These are phyloP conservation scores for Alaudala cheleensis DNA, from an alignment of 2,113 vertebrate species.

Conservation along the genomic window DNA sequence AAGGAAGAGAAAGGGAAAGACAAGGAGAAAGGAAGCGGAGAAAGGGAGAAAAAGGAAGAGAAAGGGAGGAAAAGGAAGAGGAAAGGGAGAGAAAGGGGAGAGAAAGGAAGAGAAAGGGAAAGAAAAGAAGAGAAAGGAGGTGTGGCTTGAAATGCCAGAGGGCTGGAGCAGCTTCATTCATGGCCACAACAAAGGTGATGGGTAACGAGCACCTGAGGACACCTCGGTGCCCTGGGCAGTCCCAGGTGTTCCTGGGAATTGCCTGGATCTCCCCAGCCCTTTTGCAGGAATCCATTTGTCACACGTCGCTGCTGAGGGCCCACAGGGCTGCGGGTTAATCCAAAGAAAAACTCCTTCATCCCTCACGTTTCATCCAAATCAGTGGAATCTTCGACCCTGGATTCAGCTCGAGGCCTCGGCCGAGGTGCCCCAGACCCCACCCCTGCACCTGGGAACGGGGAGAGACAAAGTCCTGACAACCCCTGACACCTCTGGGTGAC, in stretches of 20 bases:
- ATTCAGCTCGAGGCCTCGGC: fast-evolving
- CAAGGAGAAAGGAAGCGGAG: neutral
- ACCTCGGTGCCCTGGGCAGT: fast-evolving
- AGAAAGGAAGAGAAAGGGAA: too few relatives aligned
- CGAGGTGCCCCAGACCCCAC: neutral
- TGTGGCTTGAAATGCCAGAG: fast-evolving
- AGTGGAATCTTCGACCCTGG: neutral
- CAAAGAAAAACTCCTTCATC: neutral
- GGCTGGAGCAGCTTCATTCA: neutral
- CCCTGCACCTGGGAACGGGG: neutral
- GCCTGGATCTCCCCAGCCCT: neutral
- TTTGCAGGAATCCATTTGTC: neutral
- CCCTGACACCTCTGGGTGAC: neutral
- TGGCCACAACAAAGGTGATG: neutral
- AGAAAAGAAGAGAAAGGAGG: neutral
- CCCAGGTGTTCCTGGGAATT: neutral
- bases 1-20: neutral
- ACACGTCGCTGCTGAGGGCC: neutral
- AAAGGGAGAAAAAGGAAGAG: neutral
- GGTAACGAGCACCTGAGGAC: neutral
- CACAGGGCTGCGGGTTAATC: neutral
- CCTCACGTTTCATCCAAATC: fast-evolving
- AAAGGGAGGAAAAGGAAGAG: neutral
- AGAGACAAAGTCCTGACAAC: neutral
- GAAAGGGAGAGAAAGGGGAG: neutral